A percentile compares a stretch with the other conserved stretches of the same genome.
These are phyloP conservation scores for Scrobipalpa costella DNA, from an alignment of 2,888 invertebrate genomes.

Conservation along the genomic window DNA sequence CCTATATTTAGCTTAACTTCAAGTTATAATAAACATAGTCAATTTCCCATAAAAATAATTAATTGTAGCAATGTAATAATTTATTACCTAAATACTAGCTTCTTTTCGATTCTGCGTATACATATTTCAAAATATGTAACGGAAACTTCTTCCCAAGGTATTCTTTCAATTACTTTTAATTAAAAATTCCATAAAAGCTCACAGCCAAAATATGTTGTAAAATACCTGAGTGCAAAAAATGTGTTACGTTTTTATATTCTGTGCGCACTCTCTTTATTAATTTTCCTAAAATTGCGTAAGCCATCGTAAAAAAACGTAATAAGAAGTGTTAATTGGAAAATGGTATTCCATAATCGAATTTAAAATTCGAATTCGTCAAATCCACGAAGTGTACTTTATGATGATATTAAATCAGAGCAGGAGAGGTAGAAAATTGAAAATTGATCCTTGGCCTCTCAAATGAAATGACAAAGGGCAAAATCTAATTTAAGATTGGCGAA, in stretches of 20 bases:
- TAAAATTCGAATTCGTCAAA: conserved; percentile 18
- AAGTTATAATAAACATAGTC: too few relatives aligned
- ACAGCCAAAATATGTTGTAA: too few relatives aligned
- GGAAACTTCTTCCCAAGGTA: too few relatives aligned
- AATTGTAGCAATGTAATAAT: too few relatives aligned
- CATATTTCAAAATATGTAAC: too few relatives aligned
- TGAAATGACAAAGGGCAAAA: conserved; percentile 36
- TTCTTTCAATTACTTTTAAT: too few relatives aligned
- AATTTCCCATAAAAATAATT: too few relatives aligned
- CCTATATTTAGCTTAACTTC: too few relatives aligned
- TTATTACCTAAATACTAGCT: too few relatives aligned
- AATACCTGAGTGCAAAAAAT: too few relatives aligned
- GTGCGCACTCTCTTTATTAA: conserved; percentile 5
- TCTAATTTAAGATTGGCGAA: conserved; percentile 41
- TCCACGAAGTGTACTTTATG: conserved; percentile 12
- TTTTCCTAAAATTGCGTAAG: neutral
- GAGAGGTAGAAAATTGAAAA: conserved; percentile 38
- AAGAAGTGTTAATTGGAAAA: conserved; percentile 12
- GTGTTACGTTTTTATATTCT: neutral
- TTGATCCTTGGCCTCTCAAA: conserved; percentile 38
- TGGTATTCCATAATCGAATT: conserved; percentile 13
- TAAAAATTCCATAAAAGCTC: too few relatives aligned
- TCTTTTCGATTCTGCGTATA: too few relatives aligned
- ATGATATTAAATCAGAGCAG: conserved; percentile 17
- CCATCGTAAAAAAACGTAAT: neutral